Evolutionary conservation across 2,888 invertebrate species (phyloP), one percentile per base, ranked within the genome.

Genomic region (Epistrophe eligans): DNA sequence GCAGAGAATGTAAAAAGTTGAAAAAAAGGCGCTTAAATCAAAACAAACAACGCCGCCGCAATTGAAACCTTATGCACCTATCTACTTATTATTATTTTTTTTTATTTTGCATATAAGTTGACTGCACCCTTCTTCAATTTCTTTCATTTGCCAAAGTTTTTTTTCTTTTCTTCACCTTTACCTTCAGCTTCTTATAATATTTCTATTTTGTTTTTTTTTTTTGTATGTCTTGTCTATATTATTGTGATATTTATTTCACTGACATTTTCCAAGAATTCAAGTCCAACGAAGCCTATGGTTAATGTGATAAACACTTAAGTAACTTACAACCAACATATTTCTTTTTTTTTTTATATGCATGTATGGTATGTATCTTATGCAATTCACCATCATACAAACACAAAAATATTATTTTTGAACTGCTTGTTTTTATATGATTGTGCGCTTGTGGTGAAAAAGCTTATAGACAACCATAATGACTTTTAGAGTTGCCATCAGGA

Each of bases 71-170:
- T 35, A 6, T 32, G 6, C 1, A 1, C 1, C 3, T 28, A 5
- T 2, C 3, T 28, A 5, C 32, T 7, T 32, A 35, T 35, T 6
- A 35, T 35, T 35, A 9, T 35, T 35, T 35, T 8, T 1, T 8
- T 35, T 8, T 35, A 35, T 35, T 35, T 35, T 35, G 2, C 35
- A 1, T 15, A 15, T 15, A 24, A 62, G 60, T 60, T 62, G 62
- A 62, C 40, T 62, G 62, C 62, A 62, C 40, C 24, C 24, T 24
- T 43, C 19, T 43, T 24, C 17, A 57, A 17, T 19, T 62, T 8
- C 8, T 45, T 45, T 0, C 1, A 11, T 2, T 11, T 24, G 7
- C 19, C n/a, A 13, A 2, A 2, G 24, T 24, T 24, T 24, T 24
- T 24, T n/a, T 17, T 5, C 7, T 24, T 7, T 62, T 19, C 15